Percentiles rank a stretch among this genome's conserved stretches.
These are phyloP conservation scores for Neofelis nebulosa DNA, from an alignment of 2,113 vertebrate species.

Conservation along the genomic window DNA sequence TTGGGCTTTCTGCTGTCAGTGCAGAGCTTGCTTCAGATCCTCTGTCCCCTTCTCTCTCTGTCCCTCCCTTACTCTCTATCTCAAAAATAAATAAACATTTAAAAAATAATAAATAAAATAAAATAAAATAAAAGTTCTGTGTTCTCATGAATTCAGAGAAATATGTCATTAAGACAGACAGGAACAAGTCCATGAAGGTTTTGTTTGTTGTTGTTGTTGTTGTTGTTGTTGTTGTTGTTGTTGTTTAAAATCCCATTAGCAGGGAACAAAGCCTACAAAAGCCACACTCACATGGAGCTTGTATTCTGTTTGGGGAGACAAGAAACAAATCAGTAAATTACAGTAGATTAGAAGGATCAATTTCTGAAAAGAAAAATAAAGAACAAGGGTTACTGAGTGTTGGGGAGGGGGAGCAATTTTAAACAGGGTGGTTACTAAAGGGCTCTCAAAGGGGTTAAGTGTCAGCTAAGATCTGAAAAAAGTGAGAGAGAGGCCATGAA, in stretches of 20 bases:
- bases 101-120: not conserved
- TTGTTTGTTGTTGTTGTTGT: not conserved
- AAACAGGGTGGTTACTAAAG: not conserved
- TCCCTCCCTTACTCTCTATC: not conserved
- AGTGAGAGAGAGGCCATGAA: not conserved
- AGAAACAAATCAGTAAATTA: not conserved
- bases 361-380: not conserved
- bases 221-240: not conserved
- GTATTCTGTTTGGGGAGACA: not conserved
- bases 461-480: not conserved
- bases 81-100: not conserved
- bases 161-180: not conserved
- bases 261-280: not conserved
- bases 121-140: not conserved
- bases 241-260: not conserved
- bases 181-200: not conserved
- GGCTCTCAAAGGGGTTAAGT: not conserved
- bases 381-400: not conserved
- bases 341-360: not conserved
- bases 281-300: not conserved
- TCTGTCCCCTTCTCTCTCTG: not conserved
- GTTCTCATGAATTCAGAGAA: not conserved
- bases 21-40: not conserved
- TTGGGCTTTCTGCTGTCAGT: not conserved
- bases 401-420: not conserved